These are phyloP conservation scores for Halichondria panicea DNA, from an alignment of 37 sponge, comb jelly and placozoan genomes.

Conservation along the genomic window DNA sequence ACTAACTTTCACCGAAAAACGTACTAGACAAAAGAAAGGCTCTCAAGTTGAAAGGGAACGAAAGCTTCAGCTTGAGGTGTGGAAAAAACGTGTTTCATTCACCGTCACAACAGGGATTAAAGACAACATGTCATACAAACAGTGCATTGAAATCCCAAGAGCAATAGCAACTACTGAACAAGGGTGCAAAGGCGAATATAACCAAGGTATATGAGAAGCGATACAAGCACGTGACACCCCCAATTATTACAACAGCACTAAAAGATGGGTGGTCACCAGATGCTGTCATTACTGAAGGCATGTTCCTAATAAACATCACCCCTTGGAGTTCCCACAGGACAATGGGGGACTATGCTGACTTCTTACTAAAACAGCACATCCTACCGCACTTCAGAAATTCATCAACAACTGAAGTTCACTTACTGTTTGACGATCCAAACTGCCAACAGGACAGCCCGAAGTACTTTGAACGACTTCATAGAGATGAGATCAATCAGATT, in stretches of 20 bases:
- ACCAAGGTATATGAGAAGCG: neutral
- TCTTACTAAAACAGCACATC: slow-evolving; percentile 9
- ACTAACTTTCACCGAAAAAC: slow-evolving; percentile 16
- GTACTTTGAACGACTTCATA: slow-evolving; percentile 7
- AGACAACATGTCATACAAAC: slow-evolving; percentile 1
- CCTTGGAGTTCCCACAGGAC: slow-evolving; percentile 15
- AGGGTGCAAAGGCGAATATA: slow-evolving; percentile 4
- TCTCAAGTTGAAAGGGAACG: slow-evolving; percentile 23
- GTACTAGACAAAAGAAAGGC: neutral
- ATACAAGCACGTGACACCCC: neutral
- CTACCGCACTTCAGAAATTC: slow-evolving; percentile 16
- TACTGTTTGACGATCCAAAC: slow-evolving; percentile 39
- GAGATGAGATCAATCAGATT: slow-evolving; percentile 1
- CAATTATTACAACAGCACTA: neutral
- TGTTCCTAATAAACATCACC: slow-evolving; percentile 25
- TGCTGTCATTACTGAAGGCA: slow-evolving; percentile 21
- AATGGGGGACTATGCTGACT: slow-evolving; percentile 29
- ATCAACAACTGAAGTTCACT: slow-evolving; percentile 30
- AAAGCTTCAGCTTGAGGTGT: slow-evolving; percentile 8
- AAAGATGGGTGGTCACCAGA: neutral
- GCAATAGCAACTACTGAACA: slow-evolving; percentile 16
- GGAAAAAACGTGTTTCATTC: slow-evolving; percentile 26
- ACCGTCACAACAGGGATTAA: slow-evolving; percentile 2
- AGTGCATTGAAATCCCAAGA: slow-evolving; percentile 31
- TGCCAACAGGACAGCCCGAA: slow-evolving; percentile 23